Evolutionary conservation across 30 jellyfish, hydroid and myxozoan genomes (phyloP).

Genomic region (Catostylus mosaicus): DNA sequence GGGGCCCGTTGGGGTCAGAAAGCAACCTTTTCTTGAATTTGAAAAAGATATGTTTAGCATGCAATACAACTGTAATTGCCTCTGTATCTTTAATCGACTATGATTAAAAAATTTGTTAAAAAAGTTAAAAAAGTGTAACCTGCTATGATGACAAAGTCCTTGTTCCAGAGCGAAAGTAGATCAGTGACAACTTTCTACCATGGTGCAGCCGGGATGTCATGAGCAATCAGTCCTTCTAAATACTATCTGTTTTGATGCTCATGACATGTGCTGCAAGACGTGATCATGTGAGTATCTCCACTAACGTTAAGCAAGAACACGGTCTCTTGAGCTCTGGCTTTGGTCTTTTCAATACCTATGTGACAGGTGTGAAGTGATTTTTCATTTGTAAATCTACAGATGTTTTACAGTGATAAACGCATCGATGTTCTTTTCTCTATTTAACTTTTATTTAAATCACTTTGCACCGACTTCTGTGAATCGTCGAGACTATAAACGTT

Average conservation of each 20-base stretch:
- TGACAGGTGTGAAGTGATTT: conserved; percentile 10
- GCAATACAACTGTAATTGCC: conserved; percentile 32
- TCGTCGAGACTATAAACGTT: too few species aligned
- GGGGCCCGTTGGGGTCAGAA: background rate
- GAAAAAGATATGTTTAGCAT: conserved; percentile 38
- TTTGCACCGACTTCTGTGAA: too few species aligned
- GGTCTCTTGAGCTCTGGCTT: conserved; percentile 17
- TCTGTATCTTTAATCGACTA: conserved; percentile 47
- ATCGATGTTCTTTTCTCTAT: too few species aligned
- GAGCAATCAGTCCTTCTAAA: conserved; percentile 53
- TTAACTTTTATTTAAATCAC: too few species aligned
- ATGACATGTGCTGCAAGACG: conserved; percentile 45
- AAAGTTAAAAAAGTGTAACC: conserved; percentile 68
- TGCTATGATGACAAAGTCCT: conserved; percentile 39
- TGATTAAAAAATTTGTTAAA: conserved; percentile 59
- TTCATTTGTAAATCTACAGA: too few species aligned
- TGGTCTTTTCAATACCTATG: conserved; percentile 22
- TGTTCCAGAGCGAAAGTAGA: conserved; percentile 42
- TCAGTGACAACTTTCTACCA: conserved; percentile 69
- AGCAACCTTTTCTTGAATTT: conserved; percentile 4
- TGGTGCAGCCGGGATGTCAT: conserved; percentile 51
- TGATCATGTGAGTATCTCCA: conserved; percentile 2
- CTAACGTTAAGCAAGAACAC: conserved; percentile 12
- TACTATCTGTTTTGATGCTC: conserved; percentile 46
- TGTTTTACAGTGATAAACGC: too few species aligned